Conservation (phyloP, 2,113 vertebrate species). For the Chrysochloris asiatica region DNA sequence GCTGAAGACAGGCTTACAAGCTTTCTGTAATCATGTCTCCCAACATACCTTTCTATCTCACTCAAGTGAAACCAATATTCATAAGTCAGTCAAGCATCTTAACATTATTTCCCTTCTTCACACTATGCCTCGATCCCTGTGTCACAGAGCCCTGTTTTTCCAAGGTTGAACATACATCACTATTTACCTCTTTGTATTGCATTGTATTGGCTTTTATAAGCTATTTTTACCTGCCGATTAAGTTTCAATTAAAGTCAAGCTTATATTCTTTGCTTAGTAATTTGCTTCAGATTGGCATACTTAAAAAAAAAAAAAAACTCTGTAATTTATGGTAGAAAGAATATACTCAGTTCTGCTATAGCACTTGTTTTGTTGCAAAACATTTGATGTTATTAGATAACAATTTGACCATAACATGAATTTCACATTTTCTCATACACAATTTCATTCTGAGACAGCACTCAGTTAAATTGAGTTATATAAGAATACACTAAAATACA, state of each 20-base stretch:
- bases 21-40: too few species aligned
- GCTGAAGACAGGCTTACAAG: too few species aligned
- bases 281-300: conserved; percentile 16
- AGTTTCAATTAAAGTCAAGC: conserved; percentile 6
- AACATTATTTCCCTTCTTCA: too few species aligned
- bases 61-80: too few species aligned
- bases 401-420: neutral
- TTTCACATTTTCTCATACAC: conserved; percentile 8
- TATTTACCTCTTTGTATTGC: too few species aligned
- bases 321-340: conserved; percentile 36
- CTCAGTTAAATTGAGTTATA: neutral
- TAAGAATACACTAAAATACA: conserved; percentile 37
- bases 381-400: conserved; percentile 12
- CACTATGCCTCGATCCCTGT: too few species aligned
- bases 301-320: neutral
- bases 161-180: too few species aligned
- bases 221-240: neutral
- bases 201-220: conserved; percentile 2
- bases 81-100: too few species aligned
- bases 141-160: too few species aligned
- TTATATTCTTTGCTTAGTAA: neutral
- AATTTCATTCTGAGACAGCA: conserved; percentile 28
- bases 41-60: too few species aligned
- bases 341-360: conserved; percentile 16
- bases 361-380: conserved; percentile 22